Evolutionary conservation across 2,113 vertebrate genomes (phyloP), one percentile per base, ranked within the genome.

Genomic region (Vulpes vulpes): DNA sequence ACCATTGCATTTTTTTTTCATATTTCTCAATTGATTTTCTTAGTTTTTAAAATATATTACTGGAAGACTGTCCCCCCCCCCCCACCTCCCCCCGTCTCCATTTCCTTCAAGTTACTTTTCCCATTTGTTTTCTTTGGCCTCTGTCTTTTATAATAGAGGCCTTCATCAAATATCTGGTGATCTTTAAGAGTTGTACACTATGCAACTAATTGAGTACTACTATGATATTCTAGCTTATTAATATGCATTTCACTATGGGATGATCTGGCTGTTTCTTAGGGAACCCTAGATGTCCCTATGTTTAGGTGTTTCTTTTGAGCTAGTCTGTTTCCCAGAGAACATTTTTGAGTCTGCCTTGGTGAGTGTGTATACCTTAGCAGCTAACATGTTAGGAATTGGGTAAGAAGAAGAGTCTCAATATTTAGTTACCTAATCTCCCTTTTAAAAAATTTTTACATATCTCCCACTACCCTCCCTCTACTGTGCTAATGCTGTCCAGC

Each of bases 41-140:
- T 94, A 25, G 35, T 5, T 81, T 86, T 89, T 96, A 43, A 10
- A 87, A 92, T 55, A 59, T 82, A 65, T 51, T 96, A 64, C 30
- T 86, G 57, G 43, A 55, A 84, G 65, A 7, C 7, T 43, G 43
- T 38, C 38, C 4, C 3, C 38, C 38, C 38, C 38, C 43, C 43
- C 43, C 43, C 43, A 1, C 43, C 43, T 1, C 43, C 43, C 43
- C 43, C 43, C 1, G 23, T 83, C 35, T 81, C 20, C 43, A 0
- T 90, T 81, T 86, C 35, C 74, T 96, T 62, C 9, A 73, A 79
- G 15, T 74, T 76, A 69, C 23, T 51, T 89, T 85, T 86, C 79
- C 20, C 71, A 3, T 82, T 88, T 90, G 7, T 78, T 82, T 91
- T 35, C 22, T 92, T 89, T 86, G 10, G 17, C 6, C 5, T 89